Percentiles rank a stretch among this genome's conserved stretches.
Conservation (phyloP, 2,113 vertebrate genomes). For the Mellivora capensis region DNA sequence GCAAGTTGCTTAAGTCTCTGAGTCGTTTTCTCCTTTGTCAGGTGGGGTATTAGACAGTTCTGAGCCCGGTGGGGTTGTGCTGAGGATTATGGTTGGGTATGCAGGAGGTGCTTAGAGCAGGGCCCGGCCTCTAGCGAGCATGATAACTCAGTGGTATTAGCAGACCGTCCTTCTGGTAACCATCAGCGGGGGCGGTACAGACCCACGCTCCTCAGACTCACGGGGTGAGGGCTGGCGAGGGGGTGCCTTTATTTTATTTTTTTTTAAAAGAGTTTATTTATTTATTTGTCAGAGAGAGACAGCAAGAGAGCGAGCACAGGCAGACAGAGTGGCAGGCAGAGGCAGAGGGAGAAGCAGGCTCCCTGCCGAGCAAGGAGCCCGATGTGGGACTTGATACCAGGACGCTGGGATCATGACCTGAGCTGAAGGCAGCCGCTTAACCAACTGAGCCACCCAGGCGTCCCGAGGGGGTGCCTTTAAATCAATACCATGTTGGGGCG, state of each 20-base stretch:
- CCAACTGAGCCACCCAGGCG: no score
- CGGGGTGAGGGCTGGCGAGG: background rate
- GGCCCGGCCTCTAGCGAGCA: background rate
- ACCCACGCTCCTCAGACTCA: background rate
- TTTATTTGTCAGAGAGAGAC: no score
- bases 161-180: background rate
- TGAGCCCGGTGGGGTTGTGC: background rate
- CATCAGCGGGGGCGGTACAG: background rate
- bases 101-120: background rate
- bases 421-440: no score
- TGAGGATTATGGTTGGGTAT: background rate
- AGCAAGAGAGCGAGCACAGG: no score
- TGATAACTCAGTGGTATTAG: background rate
- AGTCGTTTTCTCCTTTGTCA: conserved; percentile 13
- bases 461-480: no score
- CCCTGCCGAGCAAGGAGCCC: no score
- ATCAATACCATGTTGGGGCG: no score
- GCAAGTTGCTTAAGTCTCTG: background rate
- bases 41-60: background rate
- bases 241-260: background rate
- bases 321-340: no score
- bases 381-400: no score
- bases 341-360: no score
- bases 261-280: no score
- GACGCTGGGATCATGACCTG: no score